Base-by-base conservation (phyloP, 2,888 invertebrate species). In the Lydus trimaculatus region DNA sequence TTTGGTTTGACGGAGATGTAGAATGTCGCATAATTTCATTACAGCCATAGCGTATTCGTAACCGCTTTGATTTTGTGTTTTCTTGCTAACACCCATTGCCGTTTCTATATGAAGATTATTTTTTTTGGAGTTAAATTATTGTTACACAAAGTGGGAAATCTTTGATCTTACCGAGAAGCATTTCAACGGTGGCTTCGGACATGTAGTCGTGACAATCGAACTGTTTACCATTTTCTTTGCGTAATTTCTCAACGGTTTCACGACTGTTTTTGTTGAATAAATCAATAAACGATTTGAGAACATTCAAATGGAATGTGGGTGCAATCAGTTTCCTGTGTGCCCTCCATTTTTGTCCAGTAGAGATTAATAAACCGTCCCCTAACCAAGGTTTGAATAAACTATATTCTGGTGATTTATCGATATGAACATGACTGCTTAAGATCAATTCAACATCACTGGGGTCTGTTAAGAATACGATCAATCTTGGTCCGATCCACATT, bases 1-100 rank as follows among this genome's bases (percentile, higher is more conserved):
- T 84, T 92, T 93, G 33, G 94, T 92, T 78, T 94, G 94, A 76
- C 95, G 91, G 71, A 94, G 85, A 80, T 95, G 94, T 0, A 95
- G 88, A 76, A 95, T 94, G 78, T 94, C 94, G 79, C 94, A 94
- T 94, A 95, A 93, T 81, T 94, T 94, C 94, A 94, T 94, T 5
- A 95, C 94, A 72, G 94, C 94, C 90, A 93, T 91, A 0, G 94
- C 94, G 78, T 94, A 95, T 84, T 94, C 94, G 78, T 91, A 92
- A 48, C 94, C 94, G 72, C 93, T 93, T 81, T 91, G 90, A 75
- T 92, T 92, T 84, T 94, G 94, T 0, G 94, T 94, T 73, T 88
- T 90, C 83, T 94, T 94, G 77, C 92, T 94, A 0, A 95, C 94
- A 63, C 95, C 95, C 95, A 95, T 95, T 0, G 94, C 95, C 43